Base-by-base conservation (phyloP, 2,888 invertebrate species). In the Lutraria lutraria region DNA sequence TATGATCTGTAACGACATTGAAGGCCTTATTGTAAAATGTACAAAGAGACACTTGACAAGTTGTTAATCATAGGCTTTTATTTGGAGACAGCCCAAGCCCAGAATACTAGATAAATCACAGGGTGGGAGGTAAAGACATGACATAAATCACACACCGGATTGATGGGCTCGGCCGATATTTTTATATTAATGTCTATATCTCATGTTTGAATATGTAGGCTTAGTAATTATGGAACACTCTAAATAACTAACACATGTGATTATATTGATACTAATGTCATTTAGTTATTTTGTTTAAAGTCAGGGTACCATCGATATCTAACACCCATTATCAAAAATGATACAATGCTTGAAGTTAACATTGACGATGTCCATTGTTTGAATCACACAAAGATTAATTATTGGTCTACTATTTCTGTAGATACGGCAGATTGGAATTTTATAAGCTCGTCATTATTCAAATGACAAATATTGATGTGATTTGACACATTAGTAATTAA, bases 81-180 rank as follows among this genome's bases (percentile, higher is more conserved):
- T 83, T 86, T 88, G 90, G 90, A 89, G 88, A 88, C 90, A 83
- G 53, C 87, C 92, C 90, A 92, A 88, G 52, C 85, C 81, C 76
- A 63, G 53, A 88, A 34, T 53, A 21, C 60, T 29, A 88, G 76
- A 85, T 88, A 81, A 85, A 84, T 34, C 72, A 56, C 91, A 29
- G 85, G 76, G 83, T 90, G 92, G 92, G 92, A 92, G 92, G 92
- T 92, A 88, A 85, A 21, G 52, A 25, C 19, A 13, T 15, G 25
- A 60, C 34, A 43, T 63, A 43, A 56, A 86, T 82, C 76, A 76
- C 29, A 72, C 19, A 34, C 34, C 31, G 63, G 76, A 83, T 63
- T 52, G 88, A 88, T 88, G 63, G 29, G 54, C 54, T 29, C 19
- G n/a, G 19, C 34, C 52, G 29, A 29, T 86, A 86, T 88, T 76